Evolutionary conservation across 2,888 invertebrate genomes (phyloP), one percentile per base, ranked within the genome.

Genomic region (Aradus depressus): DNA sequence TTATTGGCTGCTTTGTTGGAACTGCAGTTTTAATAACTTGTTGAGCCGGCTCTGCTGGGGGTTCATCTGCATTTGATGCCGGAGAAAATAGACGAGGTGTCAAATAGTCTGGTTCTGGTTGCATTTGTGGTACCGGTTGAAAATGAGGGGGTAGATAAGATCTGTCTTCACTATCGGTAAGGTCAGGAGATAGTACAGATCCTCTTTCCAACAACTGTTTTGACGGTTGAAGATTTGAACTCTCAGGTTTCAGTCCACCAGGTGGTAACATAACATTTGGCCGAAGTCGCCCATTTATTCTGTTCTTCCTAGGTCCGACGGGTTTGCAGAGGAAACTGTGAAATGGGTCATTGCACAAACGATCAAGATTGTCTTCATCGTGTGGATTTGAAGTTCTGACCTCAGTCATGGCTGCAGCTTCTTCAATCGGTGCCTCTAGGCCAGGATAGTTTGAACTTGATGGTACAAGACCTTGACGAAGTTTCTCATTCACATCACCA

Each of bases 321-420:
- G 56, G 56, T 41, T 54, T 50, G 44, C 56, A 56, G 5, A 56
- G 50, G 22, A 56, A 56, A 28, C 56, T 56, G 35, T 56, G 56
- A 37, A 56, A 56, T 1, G 56, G 50, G n/a, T 56, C 56, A 28
- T 56, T 57, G 28, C 57, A 57, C 10, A 55, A 35, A 16, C 50
- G 25, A 23, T 57, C 54, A 21, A 54, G 43, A 26, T 53, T 56
- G 22, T 56, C 34, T 12, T 51, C 52, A 14, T 51, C 53, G 14
- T 51, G n/a, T 4, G 21, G 32, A 2, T 28, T 28, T 1, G 35
- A 6, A 3, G 21, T 28, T 44, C 14, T 28, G 3, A 23, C 8
- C 4, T 26, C 5, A 1, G 41, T 31, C 31, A 31, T 19, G 6
- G 41, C 18, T 22, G 28, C 31, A 4, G 41, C 38, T 12, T 12